Base-by-base conservation (phyloP, 2,888 invertebrate species). In the Heliconius sara region DNA sequence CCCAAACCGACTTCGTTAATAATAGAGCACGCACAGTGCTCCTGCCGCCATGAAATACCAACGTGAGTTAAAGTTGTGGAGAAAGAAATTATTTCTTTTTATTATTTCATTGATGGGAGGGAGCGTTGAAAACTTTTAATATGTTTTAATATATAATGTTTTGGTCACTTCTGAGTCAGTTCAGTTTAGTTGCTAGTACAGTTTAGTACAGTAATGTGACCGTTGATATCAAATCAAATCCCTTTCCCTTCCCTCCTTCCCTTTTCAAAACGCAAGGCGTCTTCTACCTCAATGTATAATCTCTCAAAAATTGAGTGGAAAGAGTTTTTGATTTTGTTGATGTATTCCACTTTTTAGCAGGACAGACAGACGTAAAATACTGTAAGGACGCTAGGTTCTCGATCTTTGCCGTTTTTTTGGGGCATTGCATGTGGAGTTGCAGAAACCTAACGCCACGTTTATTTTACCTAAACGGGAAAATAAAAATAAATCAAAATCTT, bases 11-110 rank as follows among this genome's bases (percentile, higher is more conserved):
- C 79, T 78, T 79, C 78, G 65, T 80, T 84, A 85, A 85, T 84
- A 83, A 86, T 80, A 82, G 81, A 78, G 77, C 88, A 88, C 88
- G 87, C 89, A 90, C 90, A 88, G 89, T 86, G 84, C 75, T 80
- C 52, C 87, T 85, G 84, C 85, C 77, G 86, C 85, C 87, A 90
- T 91, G 90, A 91, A 89, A 89, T 87, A 89, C 39, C 39, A 39
- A 39, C 86, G 85, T 83, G 85, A 87, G 86, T 88, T 89, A 88
- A 91, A 89, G 86, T 83, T 84, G 79, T 73, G 83, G 81, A 74
- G 74, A 78, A 80, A 83, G 82, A 82, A 83, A 84, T 84, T 25
- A 84, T 85, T 87, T 82, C 81, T 71, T 79, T 76, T 78, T 78
- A 84, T 80, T n/a, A 79, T 47, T 47, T 19, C 19, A 84, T 81